These are phyloP conservation scores for Acanthisitta chloris DNA, from an alignment of 2,113 vertebrate genomes.

Conservation along the genomic window DNA sequence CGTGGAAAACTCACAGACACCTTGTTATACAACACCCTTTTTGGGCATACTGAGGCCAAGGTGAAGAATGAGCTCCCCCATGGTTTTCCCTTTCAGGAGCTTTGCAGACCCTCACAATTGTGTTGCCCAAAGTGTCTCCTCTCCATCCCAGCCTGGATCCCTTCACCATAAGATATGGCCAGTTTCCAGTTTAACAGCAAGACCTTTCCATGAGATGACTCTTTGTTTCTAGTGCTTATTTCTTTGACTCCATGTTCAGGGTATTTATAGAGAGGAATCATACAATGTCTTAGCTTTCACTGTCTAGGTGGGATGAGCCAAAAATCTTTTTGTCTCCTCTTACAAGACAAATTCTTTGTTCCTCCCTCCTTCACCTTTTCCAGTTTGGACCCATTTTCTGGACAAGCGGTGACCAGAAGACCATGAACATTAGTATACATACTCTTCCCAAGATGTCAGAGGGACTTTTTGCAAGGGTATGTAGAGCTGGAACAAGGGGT, in stretches of 20 bases:
- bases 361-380: not conserved
- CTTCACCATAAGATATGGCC: accelerated
- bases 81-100: not conserved
- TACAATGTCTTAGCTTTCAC: not conserved
- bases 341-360: not conserved
- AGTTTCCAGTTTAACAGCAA: not conserved
- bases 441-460: not conserved
- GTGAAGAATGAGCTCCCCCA: not conserved
- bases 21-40: not conserved
- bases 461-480: not conserved
- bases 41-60: accelerated
- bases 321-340: not conserved
- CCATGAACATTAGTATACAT: accelerated
- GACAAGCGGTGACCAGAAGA: not conserved
- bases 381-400: not conserved
- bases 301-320: not conserved
- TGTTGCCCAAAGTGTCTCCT: not conserved
- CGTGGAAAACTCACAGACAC: not conserved
- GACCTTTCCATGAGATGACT: not conserved
- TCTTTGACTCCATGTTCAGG: not conserved
- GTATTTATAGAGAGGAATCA: not conserved
- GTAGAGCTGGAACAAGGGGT: not conserved
- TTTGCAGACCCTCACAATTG: not conserved
- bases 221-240: not conserved
- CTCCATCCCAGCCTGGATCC: not conserved